These are phyloP conservation scores for Ceramica pisi DNA, from an alignment of 2,888 invertebrate species.

Conservation along the genomic window DNA sequence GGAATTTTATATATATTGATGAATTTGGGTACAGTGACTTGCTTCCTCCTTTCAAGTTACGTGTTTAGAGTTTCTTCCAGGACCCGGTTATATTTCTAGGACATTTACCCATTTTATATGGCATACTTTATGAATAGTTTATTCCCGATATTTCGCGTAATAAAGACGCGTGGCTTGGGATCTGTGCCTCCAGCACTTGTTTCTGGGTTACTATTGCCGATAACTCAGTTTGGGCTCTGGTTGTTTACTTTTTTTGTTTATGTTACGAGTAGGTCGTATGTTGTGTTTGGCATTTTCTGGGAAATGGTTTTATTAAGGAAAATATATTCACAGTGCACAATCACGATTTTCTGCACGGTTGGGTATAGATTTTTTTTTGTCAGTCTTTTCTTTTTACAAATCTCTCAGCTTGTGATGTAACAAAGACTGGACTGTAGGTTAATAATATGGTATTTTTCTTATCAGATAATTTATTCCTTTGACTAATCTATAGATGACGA, in stretches of 20 bases:
- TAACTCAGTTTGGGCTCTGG: conserved; percentile 43
- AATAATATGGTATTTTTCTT: background rate
- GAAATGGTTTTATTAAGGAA: background rate
- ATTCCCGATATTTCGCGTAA: conserved; percentile 51
- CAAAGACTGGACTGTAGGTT: too few relatives aligned
- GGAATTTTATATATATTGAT: too few relatives aligned
- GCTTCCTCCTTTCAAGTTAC: conserved; percentile 21
- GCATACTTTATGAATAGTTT: conserved; percentile 65
- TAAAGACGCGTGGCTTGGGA: conserved; percentile 35
- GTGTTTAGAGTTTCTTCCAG: conserved; percentile 28
- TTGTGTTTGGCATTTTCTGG: conserved; percentile 12
- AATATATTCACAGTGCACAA: conserved; percentile 10
- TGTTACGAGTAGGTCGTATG: conserved; percentile 15
- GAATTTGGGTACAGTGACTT: conserved; percentile 6
- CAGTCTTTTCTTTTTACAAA: background rate
- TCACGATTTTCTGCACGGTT: conserved; percentile 3
- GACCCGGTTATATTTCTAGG: conserved; percentile 58
- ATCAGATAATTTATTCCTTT: background rate
- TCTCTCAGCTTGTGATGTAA: too few relatives aligned
- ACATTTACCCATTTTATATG: conserved; percentile 42
- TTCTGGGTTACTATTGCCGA: conserved; percentile 41
- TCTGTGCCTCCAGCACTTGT: conserved; percentile 31
- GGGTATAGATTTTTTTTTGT: background rate
- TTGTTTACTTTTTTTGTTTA: conserved; percentile 39
- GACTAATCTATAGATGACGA: background rate